phyloP scores from a whole-genome alignment of 2,797 vertebrate species.

The Enteromius paludinosus region DNA sequence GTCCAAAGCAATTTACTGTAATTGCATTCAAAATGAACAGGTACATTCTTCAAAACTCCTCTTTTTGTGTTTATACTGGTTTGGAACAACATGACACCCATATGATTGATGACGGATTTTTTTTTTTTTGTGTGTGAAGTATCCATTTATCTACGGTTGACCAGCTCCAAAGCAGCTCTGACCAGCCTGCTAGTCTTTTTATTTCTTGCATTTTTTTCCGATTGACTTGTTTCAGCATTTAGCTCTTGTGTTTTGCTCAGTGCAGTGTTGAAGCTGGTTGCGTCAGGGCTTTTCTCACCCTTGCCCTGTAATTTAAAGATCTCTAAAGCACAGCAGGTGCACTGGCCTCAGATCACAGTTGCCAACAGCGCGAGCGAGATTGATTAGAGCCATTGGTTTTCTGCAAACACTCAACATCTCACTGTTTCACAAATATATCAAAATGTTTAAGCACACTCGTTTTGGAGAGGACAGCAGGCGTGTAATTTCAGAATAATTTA shows the following conservation, averaged over 20 bases:
- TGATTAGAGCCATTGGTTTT: conserved; percentile 42
- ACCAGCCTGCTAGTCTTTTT: conserved; percentile 7
- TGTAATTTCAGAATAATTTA: conserved; percentile 44
- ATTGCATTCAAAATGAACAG: not conserved
- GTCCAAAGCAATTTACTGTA: not conserved
- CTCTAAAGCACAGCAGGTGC: conserved; percentile 48
- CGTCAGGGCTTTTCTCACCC: conserved; percentile 32
- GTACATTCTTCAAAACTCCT: not conserved
- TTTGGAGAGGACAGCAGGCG: conserved; percentile 33
- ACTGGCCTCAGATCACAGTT: conserved; percentile 38
- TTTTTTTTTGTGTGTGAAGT: not conserved
- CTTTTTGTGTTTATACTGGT: not conserved
- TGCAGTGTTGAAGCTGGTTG: conserved; percentile 11
- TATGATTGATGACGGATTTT: not conserved
- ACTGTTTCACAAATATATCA: conserved; percentile 26
- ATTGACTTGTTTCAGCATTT: conserved; percentile 26
- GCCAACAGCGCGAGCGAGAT: conserved; percentile 34
- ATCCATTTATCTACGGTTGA: not conserved
- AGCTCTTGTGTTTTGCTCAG: conserved; percentile 1
- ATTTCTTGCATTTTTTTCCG: not conserved
- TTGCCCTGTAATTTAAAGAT: conserved; percentile 22
- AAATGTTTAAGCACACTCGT: conserved; percentile 32
- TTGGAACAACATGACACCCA: not conserved
- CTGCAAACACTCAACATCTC: conserved; percentile 27
- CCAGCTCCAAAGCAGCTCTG: not conserved